Percentiles rank a stretch among this genome's conserved stretches.
Conservation (phyloP, 2,888 invertebrate genomes). For the Macrophya annulata region DNA sequence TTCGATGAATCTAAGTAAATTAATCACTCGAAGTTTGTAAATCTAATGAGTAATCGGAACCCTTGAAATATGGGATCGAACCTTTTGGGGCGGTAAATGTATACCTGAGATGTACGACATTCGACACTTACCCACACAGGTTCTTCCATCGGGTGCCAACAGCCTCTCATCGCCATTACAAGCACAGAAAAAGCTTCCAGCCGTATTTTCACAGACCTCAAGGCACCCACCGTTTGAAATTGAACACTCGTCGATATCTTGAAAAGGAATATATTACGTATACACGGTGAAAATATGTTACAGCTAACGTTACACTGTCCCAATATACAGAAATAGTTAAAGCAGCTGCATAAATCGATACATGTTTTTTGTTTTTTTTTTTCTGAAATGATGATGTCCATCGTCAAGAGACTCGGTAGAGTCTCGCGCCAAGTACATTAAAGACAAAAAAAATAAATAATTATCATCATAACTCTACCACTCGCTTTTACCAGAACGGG, state of each 20-base stretch:
- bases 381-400: too few species aligned
- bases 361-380: too few species aligned
- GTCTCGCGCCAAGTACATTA: too few species aligned
- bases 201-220: constrained; percentile 82
- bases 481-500: too few species aligned
- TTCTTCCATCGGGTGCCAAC: constrained; percentile 73
- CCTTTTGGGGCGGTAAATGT: constrained; percentile 6
- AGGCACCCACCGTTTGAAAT: constrained; percentile 81
- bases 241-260: constrained; percentile 79
- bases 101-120: constrained; percentile 17
- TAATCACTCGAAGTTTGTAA: neutral
- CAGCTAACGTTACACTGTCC: neutral
- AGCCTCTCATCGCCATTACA: constrained; percentile 79
- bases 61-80: neutral
- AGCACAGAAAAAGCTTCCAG: constrained; percentile 81
- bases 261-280: constrained; percentile 56
- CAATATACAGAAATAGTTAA: neutral
- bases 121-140: constrained; percentile 73
- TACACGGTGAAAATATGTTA: neutral
- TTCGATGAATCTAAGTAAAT: neutral
- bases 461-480: too few species aligned
- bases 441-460: too few species aligned
- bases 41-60: neutral
- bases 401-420: too few species aligned
- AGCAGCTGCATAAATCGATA: neutral